These are phyloP conservation scores for Gnathonemus echidnorhynchus DNA, from an alignment of 2,113 vertebrate species.

Conservation along the genomic window DNA sequence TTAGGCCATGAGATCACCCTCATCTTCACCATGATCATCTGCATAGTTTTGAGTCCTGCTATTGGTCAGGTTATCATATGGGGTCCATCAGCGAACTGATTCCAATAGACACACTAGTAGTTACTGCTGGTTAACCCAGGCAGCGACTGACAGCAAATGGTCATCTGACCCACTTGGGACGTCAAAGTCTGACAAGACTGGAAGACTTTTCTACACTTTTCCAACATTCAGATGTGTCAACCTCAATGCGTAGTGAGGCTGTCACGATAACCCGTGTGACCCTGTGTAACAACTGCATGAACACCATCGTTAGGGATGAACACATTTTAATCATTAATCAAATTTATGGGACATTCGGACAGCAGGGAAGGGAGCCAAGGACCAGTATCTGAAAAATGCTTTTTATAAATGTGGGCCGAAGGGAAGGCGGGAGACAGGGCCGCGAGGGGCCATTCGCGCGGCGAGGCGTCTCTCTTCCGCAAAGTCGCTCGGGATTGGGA, in stretches of 20 bases:
- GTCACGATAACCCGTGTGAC: not conserved
- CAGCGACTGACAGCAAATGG: too few species aligned
- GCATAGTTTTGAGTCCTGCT: too few species aligned
- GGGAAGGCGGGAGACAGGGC: not conserved
- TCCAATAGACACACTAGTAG: not conserved
- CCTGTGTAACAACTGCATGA: not conserved
- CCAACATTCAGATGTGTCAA: not conserved
- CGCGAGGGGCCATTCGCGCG: not conserved
- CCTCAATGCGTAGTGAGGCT: not conserved
- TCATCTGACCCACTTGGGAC: not conserved
- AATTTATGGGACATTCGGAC: not conserved
- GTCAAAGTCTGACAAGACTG: not conserved
- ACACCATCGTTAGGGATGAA: not conserved
- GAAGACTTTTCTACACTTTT: not conserved
- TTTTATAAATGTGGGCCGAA: not conserved
- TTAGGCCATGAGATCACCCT: not conserved
- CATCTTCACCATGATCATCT: not conserved
- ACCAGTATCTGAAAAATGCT: not conserved
- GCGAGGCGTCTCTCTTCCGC: not conserved
- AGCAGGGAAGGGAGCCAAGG: not conserved
- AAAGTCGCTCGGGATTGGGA: not conserved
- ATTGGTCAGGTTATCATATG: not conserved
- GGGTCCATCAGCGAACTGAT: not conserved
- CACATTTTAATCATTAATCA: not conserved
- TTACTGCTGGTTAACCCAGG: not conserved